Evolutionary conservation across 2,888 invertebrate species (phyloP), one percentile per base, ranked within the genome.

Genomic region (Acrobasis consociella): DNA sequence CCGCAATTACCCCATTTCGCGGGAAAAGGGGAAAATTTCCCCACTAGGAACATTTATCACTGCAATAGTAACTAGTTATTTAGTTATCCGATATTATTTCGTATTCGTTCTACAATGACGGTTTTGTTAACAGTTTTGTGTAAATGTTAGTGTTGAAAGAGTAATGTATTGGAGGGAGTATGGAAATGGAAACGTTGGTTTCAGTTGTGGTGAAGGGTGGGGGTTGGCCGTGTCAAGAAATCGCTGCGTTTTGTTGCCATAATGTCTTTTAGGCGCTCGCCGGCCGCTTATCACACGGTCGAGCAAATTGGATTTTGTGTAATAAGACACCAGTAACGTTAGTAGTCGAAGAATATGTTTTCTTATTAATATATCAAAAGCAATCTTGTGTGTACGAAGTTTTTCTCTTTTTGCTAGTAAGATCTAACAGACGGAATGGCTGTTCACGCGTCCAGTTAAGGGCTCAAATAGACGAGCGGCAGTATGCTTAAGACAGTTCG

Each of bases 191-290:
- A 66, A 55, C 64, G 61, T 55, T 51, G 31, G 31, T 61, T 63
- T 62, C 37, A 31, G 63, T 65, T 58, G 64, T 61, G 67, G 68
- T 55, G 9, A 11, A 5, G 16, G 53, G 10, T 10, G 65, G 66
- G 58, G 58, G 64, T 65, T 53, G 73, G 79, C 74, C 69, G 78
- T 78, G 80, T 77, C 70, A 76, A 65, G 70, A 77, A 82, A 81
- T 80, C 77, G 81, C 76, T 70, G 76, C 83, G 78, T 86, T 87
- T 82, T 82, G 81, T 85, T 79, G 74, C 73, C 79, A 80, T 85
- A 84, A 85, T 82, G 78, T 73, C 73, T 75, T 76, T 75, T 72
- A 74, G 72, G 68, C 58, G 52, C 68, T 66, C 62, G 63, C 70
- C 62, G 53, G 17, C 55, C 15, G 53, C 49, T 63, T 62, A 61